Evolutionary conservation across 2,888 invertebrate genomes (phyloP).

Genomic region (Nomada fucata): DNA sequence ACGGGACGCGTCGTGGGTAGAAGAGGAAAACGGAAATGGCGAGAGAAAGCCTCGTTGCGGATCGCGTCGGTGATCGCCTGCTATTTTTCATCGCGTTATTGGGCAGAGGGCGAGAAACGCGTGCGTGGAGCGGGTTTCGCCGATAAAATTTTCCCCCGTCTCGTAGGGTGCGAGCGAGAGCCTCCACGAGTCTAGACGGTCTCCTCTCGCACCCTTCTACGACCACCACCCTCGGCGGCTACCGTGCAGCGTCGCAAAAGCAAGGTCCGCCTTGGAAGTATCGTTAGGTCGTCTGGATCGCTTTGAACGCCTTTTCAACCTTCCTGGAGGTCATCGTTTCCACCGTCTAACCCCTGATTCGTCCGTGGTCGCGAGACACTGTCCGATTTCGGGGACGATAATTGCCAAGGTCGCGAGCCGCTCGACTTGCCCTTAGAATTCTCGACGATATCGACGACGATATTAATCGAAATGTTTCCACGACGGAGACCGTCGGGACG

Average conservation of each 20-base stretch:
- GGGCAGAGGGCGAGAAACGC: conserved; percentile 33
- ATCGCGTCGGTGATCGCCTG: conserved; percentile 45
- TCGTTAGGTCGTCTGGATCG: conserved; percentile 67
- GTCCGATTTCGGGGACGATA: background rate
- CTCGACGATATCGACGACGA: no score
- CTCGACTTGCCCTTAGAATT: no score
- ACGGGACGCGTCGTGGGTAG: conserved; percentile 36
- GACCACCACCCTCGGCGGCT: conserved; percentile 43
- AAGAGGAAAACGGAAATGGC: conserved; percentile 31
- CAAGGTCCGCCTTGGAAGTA: conserved; percentile 63
- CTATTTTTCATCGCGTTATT: conserved; percentile 62
- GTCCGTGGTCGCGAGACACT: background rate
- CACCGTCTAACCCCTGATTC: conserved; percentile 40
- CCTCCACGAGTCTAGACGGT: conserved; percentile 75
- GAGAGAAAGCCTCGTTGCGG: conserved; percentile 31
- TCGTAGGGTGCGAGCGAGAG: conserved; percentile 29
- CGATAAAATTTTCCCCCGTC: conserved; percentile 55
- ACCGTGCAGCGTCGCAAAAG: conserved; percentile 51
- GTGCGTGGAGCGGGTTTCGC: conserved; percentile 37
- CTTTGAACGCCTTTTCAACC: conserved; percentile 56
- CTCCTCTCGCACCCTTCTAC: conserved; percentile 54
- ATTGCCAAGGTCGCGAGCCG: no score
- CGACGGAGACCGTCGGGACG: no score
- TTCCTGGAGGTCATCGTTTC: conserved; percentile 61
- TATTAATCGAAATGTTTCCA: no score